Conservation (phyloP, 2,888 invertebrate species). For the Zygogramma bicolorata region DNA sequence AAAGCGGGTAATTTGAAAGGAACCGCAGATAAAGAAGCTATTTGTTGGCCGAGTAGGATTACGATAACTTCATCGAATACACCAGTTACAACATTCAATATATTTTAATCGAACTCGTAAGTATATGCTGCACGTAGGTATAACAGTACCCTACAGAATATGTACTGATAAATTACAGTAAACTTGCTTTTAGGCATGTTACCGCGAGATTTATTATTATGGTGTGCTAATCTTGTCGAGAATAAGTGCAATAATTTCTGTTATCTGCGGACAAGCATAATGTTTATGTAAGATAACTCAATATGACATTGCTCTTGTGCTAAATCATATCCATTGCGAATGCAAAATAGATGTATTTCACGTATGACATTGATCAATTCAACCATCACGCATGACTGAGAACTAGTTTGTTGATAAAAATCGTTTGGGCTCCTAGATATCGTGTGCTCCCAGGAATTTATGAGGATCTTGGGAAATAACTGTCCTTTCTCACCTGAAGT, state of each 20-base stretch:
- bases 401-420: too few species aligned
- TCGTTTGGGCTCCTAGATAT: too few species aligned
- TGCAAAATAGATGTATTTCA: neutral
- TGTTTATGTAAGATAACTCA: constrained; percentile 14
- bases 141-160: constrained; percentile 17
- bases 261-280: constrained; percentile 13
- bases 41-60: neutral
- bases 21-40: neutral
- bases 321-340: neutral
- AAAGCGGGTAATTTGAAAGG: neutral
- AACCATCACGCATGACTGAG: too few species aligned
- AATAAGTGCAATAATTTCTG: constrained; percentile 17
- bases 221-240: constrained; percentile 1
- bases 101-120: neutral
- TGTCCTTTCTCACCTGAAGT: too few species aligned
- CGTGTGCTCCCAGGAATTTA: too few species aligned
- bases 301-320: neutral
- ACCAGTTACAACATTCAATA: neutral
- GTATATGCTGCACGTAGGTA: neutral
- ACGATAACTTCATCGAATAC: neutral
- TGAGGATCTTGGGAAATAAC: too few species aligned
- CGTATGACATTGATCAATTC: too few species aligned
- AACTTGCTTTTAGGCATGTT: constrained; percentile 20
- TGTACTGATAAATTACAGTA: constrained; percentile 14
- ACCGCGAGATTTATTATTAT: constrained; percentile 3